Evolutionary conservation across 2,888 invertebrate genomes (phyloP).

Genomic region (Eristalis tenax): DNA sequence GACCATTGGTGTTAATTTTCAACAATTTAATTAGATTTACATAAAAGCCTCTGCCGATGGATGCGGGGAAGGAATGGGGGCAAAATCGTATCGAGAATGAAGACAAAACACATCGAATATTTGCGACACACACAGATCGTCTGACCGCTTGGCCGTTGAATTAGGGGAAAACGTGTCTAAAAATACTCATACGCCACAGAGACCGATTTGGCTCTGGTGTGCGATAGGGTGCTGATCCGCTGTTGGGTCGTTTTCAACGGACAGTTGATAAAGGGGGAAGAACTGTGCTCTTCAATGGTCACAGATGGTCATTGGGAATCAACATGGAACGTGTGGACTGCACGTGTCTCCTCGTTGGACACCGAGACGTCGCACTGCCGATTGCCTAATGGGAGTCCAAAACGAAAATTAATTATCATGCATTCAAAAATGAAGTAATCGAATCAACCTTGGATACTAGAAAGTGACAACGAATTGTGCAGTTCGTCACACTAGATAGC

Average conservation of each 20-base stretch:
- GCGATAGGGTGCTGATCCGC: constrained; percentile 12
- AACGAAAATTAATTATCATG: not conserved
- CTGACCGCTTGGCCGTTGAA: constrained; percentile 1
- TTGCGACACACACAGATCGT: constrained; percentile 36
- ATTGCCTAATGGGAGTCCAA: too few species aligned
- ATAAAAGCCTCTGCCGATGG: not conserved
- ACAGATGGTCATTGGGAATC: too few species aligned
- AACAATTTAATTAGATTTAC: constrained; percentile 55
- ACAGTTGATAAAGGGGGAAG: not conserved
- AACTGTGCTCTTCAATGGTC: too few species aligned
- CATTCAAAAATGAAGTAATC: not conserved
- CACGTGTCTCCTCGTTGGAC: too few species aligned
- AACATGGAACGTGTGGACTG: too few species aligned
- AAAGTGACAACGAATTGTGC: too few species aligned
- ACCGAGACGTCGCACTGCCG: too few species aligned
- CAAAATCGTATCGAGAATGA: not conserved
- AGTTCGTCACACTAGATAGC: not conserved
- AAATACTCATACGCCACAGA: constrained; percentile 45
- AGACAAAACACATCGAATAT: constrained; percentile 20
- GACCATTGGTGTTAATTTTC: constrained; percentile 51
- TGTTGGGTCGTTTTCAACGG: not conserved
- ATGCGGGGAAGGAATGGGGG: not conserved
- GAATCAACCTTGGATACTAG: not conserved
- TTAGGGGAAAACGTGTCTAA: constrained; percentile 20
- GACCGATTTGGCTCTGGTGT: constrained; percentile 3